Evolutionary conservation across 2,888 invertebrate species (phyloP), one percentile per base, ranked within the genome.

Genomic region (Sinodicranocentrus sp.): DNA sequence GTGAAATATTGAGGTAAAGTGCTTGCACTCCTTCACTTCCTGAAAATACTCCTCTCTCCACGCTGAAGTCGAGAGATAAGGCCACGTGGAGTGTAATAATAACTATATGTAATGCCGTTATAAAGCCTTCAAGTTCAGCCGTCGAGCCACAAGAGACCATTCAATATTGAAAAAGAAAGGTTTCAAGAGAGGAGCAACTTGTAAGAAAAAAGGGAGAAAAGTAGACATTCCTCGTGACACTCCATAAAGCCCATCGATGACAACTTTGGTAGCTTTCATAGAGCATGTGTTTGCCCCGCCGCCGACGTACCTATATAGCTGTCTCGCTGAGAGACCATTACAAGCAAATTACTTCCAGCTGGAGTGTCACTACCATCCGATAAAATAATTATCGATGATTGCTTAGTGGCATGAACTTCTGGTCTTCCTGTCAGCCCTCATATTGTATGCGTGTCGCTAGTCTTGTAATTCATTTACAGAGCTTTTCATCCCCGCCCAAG

Each of bases 331-430:
- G 70, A 68, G 77, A 54, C 77, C 77, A 77, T 77, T 77, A 77
- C 77, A 73, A 61, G 25, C 79, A 84, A 84, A 84, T 84, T 84
- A 79, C 72, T 84, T 84, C 84, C 79, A 78, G 78, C 61, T 67
- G 73, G 79, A 78, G 84, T 84, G 79, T 79, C 84, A 84, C 84
- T 61, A 52, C 79, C 79, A 84, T 79, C 79, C 75, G 78, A 84
- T 79, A 78, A 84, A 73, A 84, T 84, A 73, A 79, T 79, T 84
- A 84, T 79, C 72, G 71, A 77, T 77, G 77, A 77, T 68, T 59
- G 77, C 77, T 59, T 59, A 77, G 59, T 44, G 68, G 26, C 77
- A 77, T 68, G 68, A 77, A 77, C 77, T 77, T 72, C 68, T 44
- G 33, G 33, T 33, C 33, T 33, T 39, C 17, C 54, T 76, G 76